A percentile compares a stretch with the other conserved stretches of the same genome.
These are phyloP conservation scores for Cancer borealis DNA, from an alignment of 2,888 invertebrate genomes.

Conservation along the genomic window DNA sequence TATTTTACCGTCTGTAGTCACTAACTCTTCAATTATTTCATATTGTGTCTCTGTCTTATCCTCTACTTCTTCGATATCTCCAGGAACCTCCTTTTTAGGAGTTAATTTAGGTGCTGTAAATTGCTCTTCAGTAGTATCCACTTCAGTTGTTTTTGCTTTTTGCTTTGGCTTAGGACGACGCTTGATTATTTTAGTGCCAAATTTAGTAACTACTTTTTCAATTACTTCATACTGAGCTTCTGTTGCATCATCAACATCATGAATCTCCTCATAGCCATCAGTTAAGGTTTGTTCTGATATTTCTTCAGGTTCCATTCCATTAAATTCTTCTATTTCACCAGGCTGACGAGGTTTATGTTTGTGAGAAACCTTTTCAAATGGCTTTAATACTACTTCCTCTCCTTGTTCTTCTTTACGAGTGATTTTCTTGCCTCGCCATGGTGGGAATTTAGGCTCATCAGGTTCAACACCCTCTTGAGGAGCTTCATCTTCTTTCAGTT, in stretches of 20 bases:
- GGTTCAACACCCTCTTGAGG: constrained; percentile 44
- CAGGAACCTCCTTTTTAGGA: constrained; percentile 60
- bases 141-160: constrained; percentile 45
- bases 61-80: neutral
- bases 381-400: constrained; percentile 59
- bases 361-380: constrained; percentile 16
- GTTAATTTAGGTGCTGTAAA: constrained; percentile 47
- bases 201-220: neutral
- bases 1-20: neutral
- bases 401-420: constrained; percentile 28
- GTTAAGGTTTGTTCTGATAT: neutral
- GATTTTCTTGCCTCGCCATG: constrained; percentile 58
- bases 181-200: neutral
- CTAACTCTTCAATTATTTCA: constrained; percentile 11
- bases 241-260: neutral
- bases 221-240: constrained; percentile 13
- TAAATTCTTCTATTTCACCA: neutral
- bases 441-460: constrained; percentile 48
- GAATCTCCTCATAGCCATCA: neutral
- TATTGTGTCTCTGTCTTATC: neutral
- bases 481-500: constrained; percentile 36
- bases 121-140: constrained; percentile 44
- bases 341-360: constrained; percentile 55
- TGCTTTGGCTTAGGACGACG: constrained; percentile 48
- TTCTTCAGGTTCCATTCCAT: neutral